Evolutionary conservation across 2,113 vertebrate genomes (phyloP).

Genomic region (Spea bombifrons): DNA sequence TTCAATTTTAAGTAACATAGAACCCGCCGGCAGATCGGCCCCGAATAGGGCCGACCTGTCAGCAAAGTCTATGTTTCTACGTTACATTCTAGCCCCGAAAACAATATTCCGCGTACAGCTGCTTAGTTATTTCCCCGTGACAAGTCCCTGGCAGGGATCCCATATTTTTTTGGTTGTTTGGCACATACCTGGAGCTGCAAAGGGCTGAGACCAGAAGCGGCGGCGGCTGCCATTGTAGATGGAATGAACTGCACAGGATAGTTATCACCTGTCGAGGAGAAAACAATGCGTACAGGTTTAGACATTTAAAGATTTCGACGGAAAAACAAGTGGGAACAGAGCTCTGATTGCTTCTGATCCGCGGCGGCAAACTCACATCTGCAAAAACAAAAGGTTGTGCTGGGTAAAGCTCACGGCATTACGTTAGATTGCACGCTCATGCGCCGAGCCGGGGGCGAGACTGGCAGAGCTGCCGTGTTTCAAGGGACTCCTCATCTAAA

Average conservation of each 20-base stretch:
- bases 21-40: no score
- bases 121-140: slow-evolving; percentile 77
- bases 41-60: no score
- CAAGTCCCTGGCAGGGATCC: slow-evolving; percentile 77
- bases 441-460: slow-evolving; percentile 74
- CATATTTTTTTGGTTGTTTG: slow-evolving; percentile 69
- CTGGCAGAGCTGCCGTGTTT: slow-evolving; percentile 64
- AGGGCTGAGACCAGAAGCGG: slow-evolving; percentile 99
- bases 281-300: slow-evolving; percentile 98
- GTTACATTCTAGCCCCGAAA: neutral
- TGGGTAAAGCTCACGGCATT: slow-evolving; percentile 77
- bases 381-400: slow-evolving; percentile 87
- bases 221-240: slow-evolving; percentile 99
- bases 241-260: slow-evolving; percentile 99
- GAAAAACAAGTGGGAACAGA: slow-evolving; percentile 88
- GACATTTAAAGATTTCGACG: slow-evolving; percentile 87
- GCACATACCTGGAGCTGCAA: slow-evolving; percentile 99
- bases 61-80: no score
- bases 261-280: slow-evolving; percentile 98
- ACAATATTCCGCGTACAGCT: slow-evolving; percentile 90
- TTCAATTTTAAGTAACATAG: no score
- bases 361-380: slow-evolving; percentile 84
- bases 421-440: slow-evolving; percentile 71
- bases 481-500: no score
- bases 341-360: slow-evolving; percentile 67